Conservation (phyloP, 1,140 invertebrate species). For the Apis cerana region DNA sequence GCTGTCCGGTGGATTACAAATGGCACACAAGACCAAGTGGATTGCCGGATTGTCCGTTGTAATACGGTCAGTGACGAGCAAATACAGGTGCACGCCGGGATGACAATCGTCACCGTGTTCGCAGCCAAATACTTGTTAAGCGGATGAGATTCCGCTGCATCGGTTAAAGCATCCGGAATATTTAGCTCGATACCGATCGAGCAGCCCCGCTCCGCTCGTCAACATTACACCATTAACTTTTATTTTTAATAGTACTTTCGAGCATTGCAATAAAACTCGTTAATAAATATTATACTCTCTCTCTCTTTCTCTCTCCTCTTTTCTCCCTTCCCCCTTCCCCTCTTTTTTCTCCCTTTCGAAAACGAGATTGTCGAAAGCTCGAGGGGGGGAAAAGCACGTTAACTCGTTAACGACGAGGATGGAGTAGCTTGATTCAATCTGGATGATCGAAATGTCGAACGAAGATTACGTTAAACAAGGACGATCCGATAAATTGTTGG, state of each 20-base stretch:
- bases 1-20: conserved; percentile 28
- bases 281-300: no score
- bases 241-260: no score
- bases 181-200: neutral
- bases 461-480: neutral
- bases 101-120: conserved; percentile 13
- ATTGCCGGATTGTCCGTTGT: conserved; percentile 25
- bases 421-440: neutral
- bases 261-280: neutral
- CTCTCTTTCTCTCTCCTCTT: no score
- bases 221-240: no score
- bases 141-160: neutral
- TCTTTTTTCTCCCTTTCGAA: no score
- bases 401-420: neutral
- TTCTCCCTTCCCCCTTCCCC: no score
- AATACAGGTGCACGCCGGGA: neutral
- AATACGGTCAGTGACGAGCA: conserved; percentile 5
- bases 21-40: neutral
- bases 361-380: no score
- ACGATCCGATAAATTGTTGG: neutral
- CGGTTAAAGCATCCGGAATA: conserved; percentile 4
- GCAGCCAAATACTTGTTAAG: conserved; percentile 32
- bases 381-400: neutral
- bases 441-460: conserved; percentile 8
- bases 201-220: no score